Evolutionary conservation across 2,888 invertebrate genomes (phyloP).

Genomic region (Blera fallax): DNA sequence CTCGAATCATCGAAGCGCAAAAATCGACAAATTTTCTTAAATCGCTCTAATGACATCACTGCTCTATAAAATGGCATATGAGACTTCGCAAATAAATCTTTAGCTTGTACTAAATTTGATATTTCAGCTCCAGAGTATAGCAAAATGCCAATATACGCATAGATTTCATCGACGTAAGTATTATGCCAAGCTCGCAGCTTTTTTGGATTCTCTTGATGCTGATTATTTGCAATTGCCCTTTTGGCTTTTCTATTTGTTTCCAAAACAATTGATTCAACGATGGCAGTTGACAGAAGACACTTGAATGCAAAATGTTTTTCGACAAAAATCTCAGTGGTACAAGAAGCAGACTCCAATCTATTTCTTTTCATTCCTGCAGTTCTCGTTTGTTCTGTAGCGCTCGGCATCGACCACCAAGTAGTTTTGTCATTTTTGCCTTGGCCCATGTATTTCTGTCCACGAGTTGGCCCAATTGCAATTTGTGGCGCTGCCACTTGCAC

Average conservation of each 20-base stretch:
- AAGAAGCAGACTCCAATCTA: neutral
- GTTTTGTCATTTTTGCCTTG: neutral
- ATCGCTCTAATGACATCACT: constrained; percentile 36
- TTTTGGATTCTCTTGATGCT: constrained; percentile 25
- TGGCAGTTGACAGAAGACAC: constrained; percentile 23
- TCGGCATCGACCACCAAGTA: neutral
- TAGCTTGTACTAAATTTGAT: constrained; percentile 37
- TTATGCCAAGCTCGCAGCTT: constrained; percentile 12
- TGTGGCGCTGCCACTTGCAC: neutral
- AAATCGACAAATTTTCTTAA: constrained; percentile 35
- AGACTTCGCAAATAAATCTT: constrained; percentile 15
- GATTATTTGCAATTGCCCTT: constrained; percentile 9
- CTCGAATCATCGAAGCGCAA: constrained; percentile 49
- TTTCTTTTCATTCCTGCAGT: neutral
- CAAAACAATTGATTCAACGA: constrained; percentile 39
- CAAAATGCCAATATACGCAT: constrained; percentile 36
- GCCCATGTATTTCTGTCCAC: neutral
- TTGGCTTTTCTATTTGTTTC: constrained; percentile 51
- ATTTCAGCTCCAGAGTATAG: constrained; percentile 31
- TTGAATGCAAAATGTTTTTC: constrained; percentile 24
- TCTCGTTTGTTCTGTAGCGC: neutral
- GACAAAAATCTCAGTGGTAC: constrained; percentile 3
- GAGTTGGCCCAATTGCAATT: neutral
- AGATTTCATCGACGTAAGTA: constrained; percentile 35
- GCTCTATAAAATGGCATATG: constrained; percentile 44